Evolutionary conservation across 2,888 invertebrate genomes (phyloP).

Genomic region (Oxystoma pomonae): DNA sequence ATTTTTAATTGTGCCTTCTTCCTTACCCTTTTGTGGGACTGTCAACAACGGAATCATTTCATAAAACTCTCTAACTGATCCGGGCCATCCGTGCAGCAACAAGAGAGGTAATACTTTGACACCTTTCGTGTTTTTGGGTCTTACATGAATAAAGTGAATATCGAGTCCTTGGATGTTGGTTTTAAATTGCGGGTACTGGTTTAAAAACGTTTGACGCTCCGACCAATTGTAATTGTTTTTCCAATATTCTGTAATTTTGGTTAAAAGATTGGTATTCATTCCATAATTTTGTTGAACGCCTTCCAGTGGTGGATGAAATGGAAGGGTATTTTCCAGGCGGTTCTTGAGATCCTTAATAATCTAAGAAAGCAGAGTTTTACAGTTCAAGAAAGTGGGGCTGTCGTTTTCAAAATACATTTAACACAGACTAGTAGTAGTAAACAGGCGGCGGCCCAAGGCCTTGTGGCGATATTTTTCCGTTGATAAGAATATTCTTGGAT

Average conservation of each 20-base stretch:
- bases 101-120: slow-evolving; percentile 60
- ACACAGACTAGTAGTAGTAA: too few relatives aligned
- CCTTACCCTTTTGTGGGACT: slow-evolving; percentile 46
- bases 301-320: slow-evolving; percentile 55
- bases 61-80: slow-evolving; percentile 81
- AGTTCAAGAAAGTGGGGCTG: too few relatives aligned
- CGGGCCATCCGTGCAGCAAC: slow-evolving; percentile 87
- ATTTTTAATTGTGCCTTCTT: too few relatives aligned
- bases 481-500: too few relatives aligned
- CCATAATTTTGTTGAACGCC: slow-evolving; percentile 74
- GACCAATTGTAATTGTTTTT: slow-evolving; percentile 66
- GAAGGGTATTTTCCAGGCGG: slow-evolving; percentile 51
- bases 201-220: slow-evolving; percentile 59
- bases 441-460: too few relatives aligned
- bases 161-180: slow-evolving; percentile 68
- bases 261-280: slow-evolving; percentile 66
- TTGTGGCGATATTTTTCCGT: too few relatives aligned
- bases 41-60: slow-evolving; percentile 68
- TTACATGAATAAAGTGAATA: slow-evolving; percentile 54
- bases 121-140: slow-evolving; percentile 47
- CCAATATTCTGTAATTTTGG: slow-evolving; percentile 74
- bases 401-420: too few relatives aligned
- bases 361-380: too few relatives aligned
- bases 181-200: slow-evolving; percentile 63
- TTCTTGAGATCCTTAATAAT: slow-evolving; percentile 53